phyloP scores from a whole-genome alignment of 2,888 invertebrate species.

The Nemoura dubitans region DNA sequence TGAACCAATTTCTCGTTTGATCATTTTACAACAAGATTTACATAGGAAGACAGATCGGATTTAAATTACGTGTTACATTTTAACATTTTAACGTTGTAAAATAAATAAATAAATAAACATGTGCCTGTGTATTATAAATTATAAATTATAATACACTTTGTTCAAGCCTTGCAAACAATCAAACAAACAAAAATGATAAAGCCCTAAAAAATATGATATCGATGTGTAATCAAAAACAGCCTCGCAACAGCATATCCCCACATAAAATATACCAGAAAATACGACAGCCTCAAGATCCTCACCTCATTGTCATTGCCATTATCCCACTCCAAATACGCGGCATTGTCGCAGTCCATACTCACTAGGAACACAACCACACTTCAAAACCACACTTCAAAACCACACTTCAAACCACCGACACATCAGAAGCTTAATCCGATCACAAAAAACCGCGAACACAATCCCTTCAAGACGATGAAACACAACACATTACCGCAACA shows the following conservation, averaged over 20 bases:
- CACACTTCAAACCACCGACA: neutral
- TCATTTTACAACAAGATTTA: no score
- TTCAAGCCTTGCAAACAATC: no score
- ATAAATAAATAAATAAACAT: no score
- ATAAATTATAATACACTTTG: no score
- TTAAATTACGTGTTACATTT: no score
- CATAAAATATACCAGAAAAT: neutral
- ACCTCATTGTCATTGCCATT: neutral
- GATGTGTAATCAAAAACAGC: neutral
- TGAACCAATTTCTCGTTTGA: no score
- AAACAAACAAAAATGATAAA: no score
- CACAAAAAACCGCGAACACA: neutral
- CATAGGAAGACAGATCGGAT: no score
- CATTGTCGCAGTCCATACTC: neutral
- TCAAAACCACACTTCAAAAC: neutral
- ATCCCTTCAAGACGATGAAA: neutral
- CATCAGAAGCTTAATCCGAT: neutral
- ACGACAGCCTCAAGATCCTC: neutral
- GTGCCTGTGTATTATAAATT: no score
- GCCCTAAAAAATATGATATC: no score
- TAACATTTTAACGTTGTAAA: no score
- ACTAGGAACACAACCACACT: neutral
- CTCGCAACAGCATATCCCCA: neutral
- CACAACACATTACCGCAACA: neutral
- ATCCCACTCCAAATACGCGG: neutral